phyloP scores from a whole-genome alignment of 1,140 invertebrate genomes.

The Periplaneta americana region DNA sequence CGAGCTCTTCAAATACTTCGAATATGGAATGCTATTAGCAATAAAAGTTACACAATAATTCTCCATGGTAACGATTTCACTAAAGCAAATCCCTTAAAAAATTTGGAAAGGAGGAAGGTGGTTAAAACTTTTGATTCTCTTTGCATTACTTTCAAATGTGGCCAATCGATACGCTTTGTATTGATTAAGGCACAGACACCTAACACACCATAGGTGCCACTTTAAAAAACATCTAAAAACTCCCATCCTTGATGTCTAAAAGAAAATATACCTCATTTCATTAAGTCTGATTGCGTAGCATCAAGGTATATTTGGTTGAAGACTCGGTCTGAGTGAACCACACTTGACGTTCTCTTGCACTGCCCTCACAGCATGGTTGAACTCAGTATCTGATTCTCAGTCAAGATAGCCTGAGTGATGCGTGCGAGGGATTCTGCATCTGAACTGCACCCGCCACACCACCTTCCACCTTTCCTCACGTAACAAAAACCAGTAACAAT shows the following conservation, averaged over 20 bases:
- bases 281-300: neutral
- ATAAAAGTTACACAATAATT: too few species aligned
- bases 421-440: neutral
- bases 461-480: neutral
- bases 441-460: neutral
- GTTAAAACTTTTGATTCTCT: neutral
- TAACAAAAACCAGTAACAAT: neutral
- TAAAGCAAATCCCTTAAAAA: neutral
- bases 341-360: neutral
- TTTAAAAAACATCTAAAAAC: neutral
- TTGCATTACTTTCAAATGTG: neutral
- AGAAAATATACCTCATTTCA: neutral
- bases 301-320: neutral
- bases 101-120: neutral
- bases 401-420: neutral
- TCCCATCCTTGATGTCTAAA: neutral
- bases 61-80: too few species aligned
- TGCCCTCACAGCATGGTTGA: neutral
- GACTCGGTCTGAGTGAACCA: neutral
- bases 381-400: neutral
- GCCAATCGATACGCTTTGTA: neutral
- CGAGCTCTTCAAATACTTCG: too few species aligned
- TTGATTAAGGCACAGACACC: neutral
- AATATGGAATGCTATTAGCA: too few species aligned
- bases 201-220: neutral